phyloP scores from a whole-genome alignment of 2,113 vertebrate genomes.

The Larimichthys crocea region DNA sequence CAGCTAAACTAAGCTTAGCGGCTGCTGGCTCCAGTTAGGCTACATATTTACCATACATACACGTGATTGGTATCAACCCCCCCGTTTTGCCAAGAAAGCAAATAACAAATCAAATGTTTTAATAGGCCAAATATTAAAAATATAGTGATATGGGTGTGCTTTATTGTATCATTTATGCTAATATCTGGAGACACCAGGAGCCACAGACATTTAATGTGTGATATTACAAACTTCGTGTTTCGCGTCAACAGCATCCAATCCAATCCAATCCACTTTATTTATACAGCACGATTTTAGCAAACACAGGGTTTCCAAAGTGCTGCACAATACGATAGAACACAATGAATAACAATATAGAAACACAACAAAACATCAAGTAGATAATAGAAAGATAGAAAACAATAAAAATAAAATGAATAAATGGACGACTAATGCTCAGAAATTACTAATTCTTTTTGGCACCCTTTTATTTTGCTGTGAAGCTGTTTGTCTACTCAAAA shows the following conservation, averaged over 20 bases:
- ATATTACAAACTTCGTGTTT: conserved; percentile 4
- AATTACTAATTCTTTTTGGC: background rate
- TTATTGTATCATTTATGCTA: no score
- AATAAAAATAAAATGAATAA: no score
- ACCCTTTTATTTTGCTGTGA: background rate
- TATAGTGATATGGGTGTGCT: no score
- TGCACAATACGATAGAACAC: no score
- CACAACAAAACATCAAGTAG: no score
- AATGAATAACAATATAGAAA: no score
- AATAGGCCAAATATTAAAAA: background rate
- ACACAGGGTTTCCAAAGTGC: no score
- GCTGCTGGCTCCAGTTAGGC: background rate
- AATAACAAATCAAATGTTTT: background rate
- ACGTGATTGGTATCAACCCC: background rate
- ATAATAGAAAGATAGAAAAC: no score
- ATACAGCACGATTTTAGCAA: no score
- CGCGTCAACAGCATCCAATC: background rate
- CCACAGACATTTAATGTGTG: background rate
- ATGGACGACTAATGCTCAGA: background rate
- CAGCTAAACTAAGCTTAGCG: background rate
- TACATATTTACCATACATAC: background rate
- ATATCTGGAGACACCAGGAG: background rate
- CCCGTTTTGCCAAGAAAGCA: background rate
- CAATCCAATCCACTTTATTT: no score
- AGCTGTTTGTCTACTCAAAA: background rate